Evolutionary conservation across 2,113 vertebrate species (phyloP).

Genomic region (Syngnathus scovelli): DNA sequence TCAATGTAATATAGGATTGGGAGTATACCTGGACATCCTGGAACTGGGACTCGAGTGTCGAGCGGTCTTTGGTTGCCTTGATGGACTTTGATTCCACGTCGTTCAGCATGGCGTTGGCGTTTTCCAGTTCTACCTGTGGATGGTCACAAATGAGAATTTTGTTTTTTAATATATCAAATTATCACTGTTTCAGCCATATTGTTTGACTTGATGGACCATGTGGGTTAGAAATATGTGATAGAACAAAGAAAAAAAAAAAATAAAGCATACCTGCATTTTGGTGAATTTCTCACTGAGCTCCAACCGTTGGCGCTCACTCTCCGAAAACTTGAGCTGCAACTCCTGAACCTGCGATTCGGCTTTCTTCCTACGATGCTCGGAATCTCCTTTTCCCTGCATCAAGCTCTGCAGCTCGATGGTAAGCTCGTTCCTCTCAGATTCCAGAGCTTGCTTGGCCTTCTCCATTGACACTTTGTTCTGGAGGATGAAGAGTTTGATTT

Average conservation of each 20-base stretch:
- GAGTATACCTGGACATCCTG: slow-evolving; percentile 86
- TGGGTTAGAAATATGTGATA: neutral
- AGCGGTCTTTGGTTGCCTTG: slow-evolving; percentile 90
- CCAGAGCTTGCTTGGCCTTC: slow-evolving; percentile 90
- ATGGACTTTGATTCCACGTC: slow-evolving; percentile 90
- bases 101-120: slow-evolving; percentile 75
- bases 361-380: slow-evolving; percentile 92
- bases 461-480: slow-evolving; percentile 94
- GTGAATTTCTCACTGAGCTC: slow-evolving; percentile 80
- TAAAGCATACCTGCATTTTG: slow-evolving; percentile 78
- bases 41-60: slow-evolving; percentile 88
- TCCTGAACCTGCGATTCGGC: slow-evolving; percentile 85
- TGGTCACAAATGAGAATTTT: neutral
- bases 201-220: neutral
- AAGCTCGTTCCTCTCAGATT: slow-evolving; percentile 87
- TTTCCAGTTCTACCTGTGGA: slow-evolving; percentile 84
- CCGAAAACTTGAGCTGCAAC: slow-evolving; percentile 83
- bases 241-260: neutral
- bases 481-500: neutral
- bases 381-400: slow-evolving; percentile 85
- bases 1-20: neutral
- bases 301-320: slow-evolving; percentile 79
- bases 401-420: slow-evolving; percentile 86
- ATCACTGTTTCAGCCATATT: neutral
- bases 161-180: neutral